phyloP scores from a whole-genome alignment of 1,140 invertebrate species.

The Cryptotermes secundus region DNA sequence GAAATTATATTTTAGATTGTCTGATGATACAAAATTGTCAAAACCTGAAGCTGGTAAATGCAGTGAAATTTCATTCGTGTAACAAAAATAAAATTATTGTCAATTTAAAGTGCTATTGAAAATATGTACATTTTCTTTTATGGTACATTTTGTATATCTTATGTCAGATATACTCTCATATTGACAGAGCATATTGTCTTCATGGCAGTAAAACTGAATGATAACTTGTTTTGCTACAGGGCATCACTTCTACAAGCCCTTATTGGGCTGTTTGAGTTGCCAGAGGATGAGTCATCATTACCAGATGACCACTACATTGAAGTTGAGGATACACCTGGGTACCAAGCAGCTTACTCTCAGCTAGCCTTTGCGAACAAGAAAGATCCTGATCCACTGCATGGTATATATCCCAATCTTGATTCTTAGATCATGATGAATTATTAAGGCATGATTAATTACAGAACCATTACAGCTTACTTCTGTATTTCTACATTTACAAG shows the following conservation, averaged over 20 bases:
- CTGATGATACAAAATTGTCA: background rate
- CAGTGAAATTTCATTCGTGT: too few species aligned
- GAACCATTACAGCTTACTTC: too few species aligned
- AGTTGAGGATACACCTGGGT: conserved; percentile 80
- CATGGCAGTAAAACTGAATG: too few species aligned
- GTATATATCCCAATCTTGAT: conserved; percentile 41
- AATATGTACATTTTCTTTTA: background rate
- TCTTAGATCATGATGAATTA: background rate
- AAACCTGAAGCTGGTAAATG: too few species aligned
- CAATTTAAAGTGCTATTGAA: background rate
- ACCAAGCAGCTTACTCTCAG: conserved; percentile 87
- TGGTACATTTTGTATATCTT: conserved; percentile 37
- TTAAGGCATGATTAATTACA: background rate
- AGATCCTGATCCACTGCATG: conserved; percentile 69
- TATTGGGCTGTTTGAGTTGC: conserved; percentile 81
- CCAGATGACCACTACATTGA: conserved; percentile 70
- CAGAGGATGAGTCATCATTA: conserved; percentile 77
- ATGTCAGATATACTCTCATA: too few species aligned
- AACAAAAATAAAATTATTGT: too few species aligned
- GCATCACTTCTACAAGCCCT: conserved; percentile 65
- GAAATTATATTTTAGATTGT: background rate
- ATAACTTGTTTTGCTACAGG: conserved; percentile 45
- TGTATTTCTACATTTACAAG: too few species aligned
- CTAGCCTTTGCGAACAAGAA: conserved; percentile 78
- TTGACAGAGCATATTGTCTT: too few species aligned